Conservation (phyloP, 2,888 invertebrate species). For the Patella ulyssiponensis region DNA sequence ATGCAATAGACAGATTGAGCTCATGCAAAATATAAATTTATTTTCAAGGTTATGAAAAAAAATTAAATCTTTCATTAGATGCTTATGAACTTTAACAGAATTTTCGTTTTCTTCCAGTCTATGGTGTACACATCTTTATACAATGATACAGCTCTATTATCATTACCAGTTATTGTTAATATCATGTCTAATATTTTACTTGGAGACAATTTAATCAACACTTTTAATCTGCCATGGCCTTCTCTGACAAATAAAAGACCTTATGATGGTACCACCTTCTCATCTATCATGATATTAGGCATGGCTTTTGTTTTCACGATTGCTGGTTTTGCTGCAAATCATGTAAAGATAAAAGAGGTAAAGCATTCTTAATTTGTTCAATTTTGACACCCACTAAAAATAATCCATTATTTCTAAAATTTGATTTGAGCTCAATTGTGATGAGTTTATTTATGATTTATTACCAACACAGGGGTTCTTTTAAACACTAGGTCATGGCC, state of each 20-base stretch:
- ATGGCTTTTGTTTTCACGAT: conserved; percentile 86
- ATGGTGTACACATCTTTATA: conserved; percentile 51
- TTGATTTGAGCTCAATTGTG: not conserved
- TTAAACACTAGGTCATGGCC: too few species aligned
- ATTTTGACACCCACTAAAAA: too few species aligned
- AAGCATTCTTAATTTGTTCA: conserved; percentile 40
- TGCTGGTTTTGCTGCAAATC: conserved; percentile 83
- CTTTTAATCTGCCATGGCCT: conserved; percentile 54
- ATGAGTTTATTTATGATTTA: too few species aligned
- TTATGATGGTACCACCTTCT: conserved; percentile 81
- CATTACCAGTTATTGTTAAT: conserved; percentile 78
- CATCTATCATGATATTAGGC: conserved; percentile 84
- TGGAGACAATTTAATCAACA: conserved; percentile 30
- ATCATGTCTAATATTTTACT: conserved; percentile 54
- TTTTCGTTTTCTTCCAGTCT: not conserved
- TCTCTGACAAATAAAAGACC: conserved; percentile 10
- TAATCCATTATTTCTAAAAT: not conserved
- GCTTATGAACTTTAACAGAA: too few species aligned
- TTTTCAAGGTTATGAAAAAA: too few species aligned
- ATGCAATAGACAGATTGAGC: too few species aligned
- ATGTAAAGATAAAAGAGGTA: conserved; percentile 89
- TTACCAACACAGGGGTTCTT: too few species aligned
- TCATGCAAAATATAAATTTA: too few species aligned
- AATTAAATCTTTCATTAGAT: too few species aligned
- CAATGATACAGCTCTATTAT: conserved; percentile 86